A percentile compares a stretch with the other conserved stretches of the same genome.
Evolutionary conservation across 2,888 invertebrate species (phyloP).

Genomic region (Mimas tiliae): DNA sequence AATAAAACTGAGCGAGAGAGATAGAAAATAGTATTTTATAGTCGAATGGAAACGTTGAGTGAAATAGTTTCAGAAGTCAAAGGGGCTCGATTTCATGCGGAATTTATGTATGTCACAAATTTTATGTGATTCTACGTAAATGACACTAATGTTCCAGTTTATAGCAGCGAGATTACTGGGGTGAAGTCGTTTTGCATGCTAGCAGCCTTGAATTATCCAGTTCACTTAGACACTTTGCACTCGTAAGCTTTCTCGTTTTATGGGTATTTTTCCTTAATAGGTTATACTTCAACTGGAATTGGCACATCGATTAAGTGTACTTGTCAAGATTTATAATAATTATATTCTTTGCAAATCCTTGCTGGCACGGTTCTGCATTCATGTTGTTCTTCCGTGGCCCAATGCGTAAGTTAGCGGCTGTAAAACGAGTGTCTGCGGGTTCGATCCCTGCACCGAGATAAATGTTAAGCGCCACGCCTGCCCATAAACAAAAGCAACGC

Average conservation of each 20-base stretch:
- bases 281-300: neutral
- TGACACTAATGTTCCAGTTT: conserved; percentile 19
- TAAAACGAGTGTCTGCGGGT: too few species aligned
- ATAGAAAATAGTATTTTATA: neutral
- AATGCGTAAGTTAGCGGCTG: too few species aligned
- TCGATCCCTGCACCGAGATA: too few species aligned
- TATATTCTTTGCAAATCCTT: too few species aligned
- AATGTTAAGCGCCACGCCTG: too few species aligned
- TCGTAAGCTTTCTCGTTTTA: neutral
- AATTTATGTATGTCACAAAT: conserved; percentile 18
- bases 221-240: conserved; percentile 1
- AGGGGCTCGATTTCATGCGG: conserved; percentile 10
- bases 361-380: too few species aligned
- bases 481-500: too few species aligned
- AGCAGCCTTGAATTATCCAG: conserved; percentile 10
- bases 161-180: conserved; percentile 3
- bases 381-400: too few species aligned
- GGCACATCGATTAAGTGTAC: neutral
- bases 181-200: conserved; percentile 5
- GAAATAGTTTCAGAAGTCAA: conserved; percentile 17
- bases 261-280: neutral
- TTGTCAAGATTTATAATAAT: too few species aligned
- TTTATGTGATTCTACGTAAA: conserved; percentile 22
- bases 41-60: conserved; percentile 15
- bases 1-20: neutral